A percentile compares a stretch with the other conserved stretches of the same genome.
Evolutionary conservation across 2,888 invertebrate genomes (phyloP).

Genomic region (Campoplex capitator): DNA sequence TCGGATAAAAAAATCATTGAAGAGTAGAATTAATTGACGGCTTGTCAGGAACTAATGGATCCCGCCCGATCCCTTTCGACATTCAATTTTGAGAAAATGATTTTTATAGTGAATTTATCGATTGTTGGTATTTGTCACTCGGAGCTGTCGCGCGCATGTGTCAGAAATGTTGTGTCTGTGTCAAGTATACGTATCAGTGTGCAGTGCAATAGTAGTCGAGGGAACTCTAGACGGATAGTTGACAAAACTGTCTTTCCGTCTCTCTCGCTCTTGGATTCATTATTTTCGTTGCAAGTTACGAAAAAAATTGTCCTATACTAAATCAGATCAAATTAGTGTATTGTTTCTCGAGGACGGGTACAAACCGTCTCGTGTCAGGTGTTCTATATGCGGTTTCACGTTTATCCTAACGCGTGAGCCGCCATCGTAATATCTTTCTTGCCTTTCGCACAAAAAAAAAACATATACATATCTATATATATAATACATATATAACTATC

Average conservation of each 20-base stretch:
- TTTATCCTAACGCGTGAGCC: slow-evolving; percentile 50
- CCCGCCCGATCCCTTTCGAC: no score
- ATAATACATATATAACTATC: slow-evolving; percentile 19
- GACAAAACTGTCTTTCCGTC: slow-evolving; percentile 62
- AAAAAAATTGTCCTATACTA: slow-evolving; percentile 16
- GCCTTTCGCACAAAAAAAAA: slow-evolving; percentile 38
- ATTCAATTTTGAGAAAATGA: no score
- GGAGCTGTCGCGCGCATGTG: slow-evolving; percentile 1
- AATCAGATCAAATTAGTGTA: slow-evolving; percentile 17
- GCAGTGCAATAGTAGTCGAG: slow-evolving; percentile 21
- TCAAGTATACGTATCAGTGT: slow-evolving; percentile 2
- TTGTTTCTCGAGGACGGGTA: slow-evolving; percentile 42
- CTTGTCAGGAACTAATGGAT: neutral
- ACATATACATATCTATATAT: slow-evolving; percentile 3
- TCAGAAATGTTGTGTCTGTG: neutral
- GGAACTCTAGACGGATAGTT: slow-evolving; percentile 57
- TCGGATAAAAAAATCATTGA: neutral
- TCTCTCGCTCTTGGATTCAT: slow-evolving; percentile 32
- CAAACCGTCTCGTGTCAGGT: slow-evolving; percentile 45
- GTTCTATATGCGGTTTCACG: slow-evolving; percentile 61
- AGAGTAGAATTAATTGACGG: neutral
- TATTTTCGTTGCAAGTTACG: slow-evolving; percentile 24
- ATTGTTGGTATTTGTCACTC: neutral
- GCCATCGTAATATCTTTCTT: slow-evolving; percentile 60
- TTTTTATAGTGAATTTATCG: neutral